Conservation (phyloP, 2,113 vertebrate genomes). For the Sceloporus undulatus region DNA sequence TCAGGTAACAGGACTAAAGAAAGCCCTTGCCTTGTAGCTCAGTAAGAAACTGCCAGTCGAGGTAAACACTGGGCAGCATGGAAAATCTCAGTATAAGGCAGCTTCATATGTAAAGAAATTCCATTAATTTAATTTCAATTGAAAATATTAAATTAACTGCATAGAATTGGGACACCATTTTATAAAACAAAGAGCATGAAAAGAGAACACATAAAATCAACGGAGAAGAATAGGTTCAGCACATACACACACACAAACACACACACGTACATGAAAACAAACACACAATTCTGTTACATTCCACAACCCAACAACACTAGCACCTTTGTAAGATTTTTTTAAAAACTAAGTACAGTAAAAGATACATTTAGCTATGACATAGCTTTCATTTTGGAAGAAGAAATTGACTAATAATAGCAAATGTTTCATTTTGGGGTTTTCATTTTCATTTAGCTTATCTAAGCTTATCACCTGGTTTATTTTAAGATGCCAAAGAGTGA, state of each 20-base stretch:
- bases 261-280: not conserved
- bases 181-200: not conserved
- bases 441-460: not conserved
- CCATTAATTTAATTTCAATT: not conserved
- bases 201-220: not conserved
- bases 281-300: not conserved
- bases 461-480: no score
- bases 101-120: constrained; percentile 1
- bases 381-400: not conserved
- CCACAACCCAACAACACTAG: not conserved
- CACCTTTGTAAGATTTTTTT: not conserved
- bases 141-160: not conserved
- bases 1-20: not conserved
- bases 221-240: not conserved
- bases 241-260: not conserved
- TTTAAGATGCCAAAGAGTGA: no score
- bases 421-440: not conserved
- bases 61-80: not conserved
- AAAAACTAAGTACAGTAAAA: not conserved
- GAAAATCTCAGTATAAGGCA: not conserved
- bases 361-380: not conserved
- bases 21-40: not conserved
- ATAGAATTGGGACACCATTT: not conserved
- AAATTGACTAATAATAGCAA: not conserved
- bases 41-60: not conserved